phyloP scores from a whole-genome alignment of 2,888 invertebrate genomes.

The Drosophila percnosoma region DNA sequence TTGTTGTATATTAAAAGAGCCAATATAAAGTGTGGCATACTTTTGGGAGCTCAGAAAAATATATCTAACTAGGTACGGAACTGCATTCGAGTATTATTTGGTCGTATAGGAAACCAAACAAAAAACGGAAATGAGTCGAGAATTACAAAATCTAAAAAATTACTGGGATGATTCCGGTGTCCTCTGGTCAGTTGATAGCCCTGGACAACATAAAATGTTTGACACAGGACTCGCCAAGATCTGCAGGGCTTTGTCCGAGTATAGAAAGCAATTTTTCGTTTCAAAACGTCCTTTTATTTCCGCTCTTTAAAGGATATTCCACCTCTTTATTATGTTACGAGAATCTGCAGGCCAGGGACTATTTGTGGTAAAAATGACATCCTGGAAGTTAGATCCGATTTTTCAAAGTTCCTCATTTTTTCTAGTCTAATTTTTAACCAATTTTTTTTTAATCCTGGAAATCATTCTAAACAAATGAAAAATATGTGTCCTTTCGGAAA shows the following conservation, averaged over 20 bases:
- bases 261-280: rapidly evolving
- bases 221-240: background rate
- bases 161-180: background rate
- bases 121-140: background rate
- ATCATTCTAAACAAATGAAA: background rate
- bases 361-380: too few species aligned
- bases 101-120: background rate
- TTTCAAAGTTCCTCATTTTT: too few species aligned
- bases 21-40: background rate
- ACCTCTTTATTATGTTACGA: too few species aligned
- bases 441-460: background rate
- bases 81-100: background rate
- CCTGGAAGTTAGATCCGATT: too few species aligned
- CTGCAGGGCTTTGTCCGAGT: background rate
- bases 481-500: too few species aligned
- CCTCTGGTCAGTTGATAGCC: background rate
- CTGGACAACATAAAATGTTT: background rate
- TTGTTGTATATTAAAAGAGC: background rate
- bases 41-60: background rate
- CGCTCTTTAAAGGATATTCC: too few species aligned
- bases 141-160: too few species aligned
- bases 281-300: too few species aligned
- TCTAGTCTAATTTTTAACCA: too few species aligned
- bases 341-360: too few species aligned
- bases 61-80: background rate